Evolutionary conservation across 2,113 vertebrate genomes (phyloP).

Genomic region (Syngnathus floridae): DNA sequence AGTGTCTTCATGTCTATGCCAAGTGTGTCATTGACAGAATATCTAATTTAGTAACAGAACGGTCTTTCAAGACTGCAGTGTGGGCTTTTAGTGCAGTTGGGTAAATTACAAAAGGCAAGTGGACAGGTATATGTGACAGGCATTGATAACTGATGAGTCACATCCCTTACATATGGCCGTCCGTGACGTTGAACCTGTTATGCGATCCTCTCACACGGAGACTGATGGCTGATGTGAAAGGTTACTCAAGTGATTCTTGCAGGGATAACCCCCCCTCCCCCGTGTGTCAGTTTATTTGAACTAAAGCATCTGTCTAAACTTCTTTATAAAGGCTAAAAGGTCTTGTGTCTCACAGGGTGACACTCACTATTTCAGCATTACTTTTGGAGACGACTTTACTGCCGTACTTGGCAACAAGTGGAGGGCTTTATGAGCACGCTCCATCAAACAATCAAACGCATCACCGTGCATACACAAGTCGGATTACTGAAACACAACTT

Average conservation of each 20-base stretch:
- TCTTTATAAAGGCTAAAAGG: constrained; percentile 41
- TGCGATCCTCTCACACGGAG: background rate
- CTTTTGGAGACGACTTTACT: constrained; percentile 15
- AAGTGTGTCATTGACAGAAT: background rate
- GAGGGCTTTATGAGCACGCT: constrained; percentile 41
- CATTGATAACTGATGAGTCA: background rate
- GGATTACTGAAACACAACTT: constrained; percentile 58
- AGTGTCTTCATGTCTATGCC: background rate
- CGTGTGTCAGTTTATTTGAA: constrained; percentile 30
- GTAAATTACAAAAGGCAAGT: constrained; percentile 2
- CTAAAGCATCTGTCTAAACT: constrained; percentile 12
- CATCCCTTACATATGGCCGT: background rate
- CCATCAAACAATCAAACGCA: constrained; percentile 42
- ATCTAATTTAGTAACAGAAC: constrained; percentile 1
- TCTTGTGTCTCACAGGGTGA: constrained; percentile 17
- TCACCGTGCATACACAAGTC: constrained; percentile 17
- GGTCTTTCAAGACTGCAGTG: background rate
- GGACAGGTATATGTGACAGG: background rate
- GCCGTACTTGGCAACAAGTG: constrained; percentile 33
- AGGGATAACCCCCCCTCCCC: background rate
- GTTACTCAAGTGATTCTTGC: constrained; percentile 3
- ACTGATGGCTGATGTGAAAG: background rate
- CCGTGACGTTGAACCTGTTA: too few relatives aligned
- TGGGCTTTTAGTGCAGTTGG: background rate
- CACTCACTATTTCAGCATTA: constrained; percentile 16